A percentile compares a stretch with the other conserved stretches of the same genome.
These are phyloP conservation scores for Petaurus breviceps DNA, from an alignment of 2,113 vertebrate species.

Conservation along the genomic window DNA sequence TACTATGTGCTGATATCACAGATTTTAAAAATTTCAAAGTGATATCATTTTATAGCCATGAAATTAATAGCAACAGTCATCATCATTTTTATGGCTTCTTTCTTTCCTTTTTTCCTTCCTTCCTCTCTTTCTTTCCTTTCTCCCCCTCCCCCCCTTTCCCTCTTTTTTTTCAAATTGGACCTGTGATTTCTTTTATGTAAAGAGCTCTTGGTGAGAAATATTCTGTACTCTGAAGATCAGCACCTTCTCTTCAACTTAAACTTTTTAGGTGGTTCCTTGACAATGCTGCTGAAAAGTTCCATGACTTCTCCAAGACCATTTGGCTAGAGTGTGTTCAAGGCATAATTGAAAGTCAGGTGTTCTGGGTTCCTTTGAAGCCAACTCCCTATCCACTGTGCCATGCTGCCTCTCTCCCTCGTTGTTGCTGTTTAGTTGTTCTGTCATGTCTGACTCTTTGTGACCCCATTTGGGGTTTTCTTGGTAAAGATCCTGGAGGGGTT, in stretches of 20 bases:
- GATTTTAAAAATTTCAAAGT: slow-evolving; percentile 28
- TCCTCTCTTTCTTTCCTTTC: rapidly evolving
- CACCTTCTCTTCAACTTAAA: not conserved
- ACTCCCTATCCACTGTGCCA: not conserved
- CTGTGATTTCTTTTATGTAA: not conserved
- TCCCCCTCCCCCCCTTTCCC: not conserved
- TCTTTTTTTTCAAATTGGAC: not conserved
- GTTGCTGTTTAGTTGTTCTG: not conserved
- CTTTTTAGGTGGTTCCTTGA: not conserved
- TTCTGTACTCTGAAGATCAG: not conserved
- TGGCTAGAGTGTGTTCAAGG: not conserved
- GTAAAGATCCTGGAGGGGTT: not conserved
- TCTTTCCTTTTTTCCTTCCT: too few relatives aligned
- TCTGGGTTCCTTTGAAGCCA: not conserved
- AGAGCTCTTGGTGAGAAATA: not conserved
- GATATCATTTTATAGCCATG: slow-evolving; percentile 24
- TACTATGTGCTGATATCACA: not conserved
- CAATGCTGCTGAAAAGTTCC: not conserved
- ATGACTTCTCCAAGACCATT: not conserved
- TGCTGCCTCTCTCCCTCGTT: not conserved
- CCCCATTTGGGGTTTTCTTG: not conserved
- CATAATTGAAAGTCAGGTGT: not conserved
- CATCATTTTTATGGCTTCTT: slow-evolving; percentile 27
- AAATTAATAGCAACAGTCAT: slow-evolving; percentile 46
- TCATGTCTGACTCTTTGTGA: not conserved